phyloP scores from a whole-genome alignment of 2,113 vertebrate genomes.

The Acinonyx jubatus region DNA sequence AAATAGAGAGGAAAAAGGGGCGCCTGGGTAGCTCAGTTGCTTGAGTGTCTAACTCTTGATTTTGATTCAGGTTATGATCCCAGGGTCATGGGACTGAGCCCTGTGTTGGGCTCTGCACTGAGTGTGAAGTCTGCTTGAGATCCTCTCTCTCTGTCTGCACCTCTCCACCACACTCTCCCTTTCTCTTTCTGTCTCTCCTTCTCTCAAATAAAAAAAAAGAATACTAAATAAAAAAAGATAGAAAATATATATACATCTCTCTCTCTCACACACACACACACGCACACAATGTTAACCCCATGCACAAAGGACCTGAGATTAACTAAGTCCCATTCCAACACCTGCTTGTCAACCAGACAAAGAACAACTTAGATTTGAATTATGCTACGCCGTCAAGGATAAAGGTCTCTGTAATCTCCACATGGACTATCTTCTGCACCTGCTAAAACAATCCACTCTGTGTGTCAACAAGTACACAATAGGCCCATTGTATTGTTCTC shows the following conservation, averaged over 20 bases:
- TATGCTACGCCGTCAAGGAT: conserved; percentile 65
- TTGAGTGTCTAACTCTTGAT: too few relatives aligned
- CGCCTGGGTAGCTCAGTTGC: too few relatives aligned
- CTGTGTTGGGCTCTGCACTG: too few relatives aligned
- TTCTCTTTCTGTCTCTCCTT: too few relatives aligned
- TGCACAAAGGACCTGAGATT: conserved; percentile 6
- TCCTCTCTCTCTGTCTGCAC: too few relatives aligned
- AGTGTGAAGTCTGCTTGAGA: too few relatives aligned
- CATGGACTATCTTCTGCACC: conserved; percentile 75
- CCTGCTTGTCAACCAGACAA: conserved; percentile 69
- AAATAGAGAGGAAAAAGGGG: too few relatives aligned
- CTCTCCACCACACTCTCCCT: too few relatives aligned
- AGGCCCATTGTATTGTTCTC: conserved; percentile 69
- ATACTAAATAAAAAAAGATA: background rate
- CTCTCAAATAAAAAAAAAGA: too few relatives aligned
- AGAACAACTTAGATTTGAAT: conserved; percentile 71
- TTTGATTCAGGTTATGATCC: too few relatives aligned
- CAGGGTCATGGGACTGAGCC: too few relatives aligned
- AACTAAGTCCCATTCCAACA: conserved; percentile 65
- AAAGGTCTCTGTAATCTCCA: conserved; percentile 74
- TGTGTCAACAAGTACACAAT: conserved; percentile 77
- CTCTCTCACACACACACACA: background rate
- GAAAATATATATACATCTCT: background rate
- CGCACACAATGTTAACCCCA: background rate
- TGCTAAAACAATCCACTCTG: conserved; percentile 80